A percentile compares a stretch with the other conserved stretches of the same genome.
Evolutionary conservation across 2,113 vertebrate species (phyloP).

Genomic region (Onychostoma macrolepis): DNA sequence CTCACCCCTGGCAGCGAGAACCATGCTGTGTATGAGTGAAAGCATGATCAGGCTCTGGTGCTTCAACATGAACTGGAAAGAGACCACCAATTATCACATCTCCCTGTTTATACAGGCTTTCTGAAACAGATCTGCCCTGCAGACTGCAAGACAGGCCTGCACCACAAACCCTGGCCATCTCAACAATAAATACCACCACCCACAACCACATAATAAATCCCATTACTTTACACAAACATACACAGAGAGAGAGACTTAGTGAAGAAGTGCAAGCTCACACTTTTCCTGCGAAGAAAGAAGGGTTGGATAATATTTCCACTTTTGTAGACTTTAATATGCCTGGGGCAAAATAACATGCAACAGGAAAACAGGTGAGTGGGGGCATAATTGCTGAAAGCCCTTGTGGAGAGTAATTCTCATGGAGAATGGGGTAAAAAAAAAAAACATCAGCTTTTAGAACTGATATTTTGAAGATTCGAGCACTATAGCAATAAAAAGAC

Average conservation of each 20-base stretch:
- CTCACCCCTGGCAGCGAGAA: slow-evolving; percentile 54
- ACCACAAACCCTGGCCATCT: slow-evolving; percentile 29
- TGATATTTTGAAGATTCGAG: neutral
- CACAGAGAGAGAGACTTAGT: neutral
- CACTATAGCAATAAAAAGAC: neutral
- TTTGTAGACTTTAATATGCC: slow-evolving; percentile 58
- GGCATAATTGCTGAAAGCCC: slow-evolving; percentile 51
- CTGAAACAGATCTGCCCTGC: slow-evolving; percentile 58
- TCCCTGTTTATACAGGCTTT: slow-evolving; percentile 61
- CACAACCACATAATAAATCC: slow-evolving; percentile 42
- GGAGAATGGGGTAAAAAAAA: neutral
- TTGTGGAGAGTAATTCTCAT: slow-evolving; percentile 45
- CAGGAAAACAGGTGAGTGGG: slow-evolving; percentile 4
- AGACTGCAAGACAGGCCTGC: slow-evolving; percentile 51
- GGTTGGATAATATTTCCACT: slow-evolving; percentile 29
- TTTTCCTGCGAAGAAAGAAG: slow-evolving; percentile 38
- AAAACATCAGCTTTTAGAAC: neutral
- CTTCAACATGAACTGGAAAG: slow-evolving; percentile 62
- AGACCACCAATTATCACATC: slow-evolving; percentile 64
- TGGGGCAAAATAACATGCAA: slow-evolving; percentile 46
- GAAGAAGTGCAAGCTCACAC: neutral
- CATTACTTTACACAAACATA: slow-evolving; percentile 33
- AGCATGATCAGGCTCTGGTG: slow-evolving; percentile 56
- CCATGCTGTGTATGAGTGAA: slow-evolving; percentile 50
- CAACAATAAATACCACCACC: slow-evolving; percentile 48